Evolutionary conservation across 2,797 vertebrate genomes (phyloP).

Genomic region (Rhynchonycteris naso): DNA sequence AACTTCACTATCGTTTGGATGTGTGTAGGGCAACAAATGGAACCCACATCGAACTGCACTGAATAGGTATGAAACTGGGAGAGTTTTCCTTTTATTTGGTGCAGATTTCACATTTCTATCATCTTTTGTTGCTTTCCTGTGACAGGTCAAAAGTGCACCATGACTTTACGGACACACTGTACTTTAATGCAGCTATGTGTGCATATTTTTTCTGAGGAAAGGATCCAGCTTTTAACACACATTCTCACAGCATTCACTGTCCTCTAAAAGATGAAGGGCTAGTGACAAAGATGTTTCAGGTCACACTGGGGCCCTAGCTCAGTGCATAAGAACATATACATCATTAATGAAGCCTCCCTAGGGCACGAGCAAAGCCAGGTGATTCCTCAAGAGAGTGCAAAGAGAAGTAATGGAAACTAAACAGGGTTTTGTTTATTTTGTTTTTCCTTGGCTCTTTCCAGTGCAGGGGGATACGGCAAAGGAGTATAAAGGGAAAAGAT

Average conservation of each 20-base stretch:
- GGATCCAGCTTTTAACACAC: neutral
- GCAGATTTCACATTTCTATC: no score
- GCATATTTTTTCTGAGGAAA: neutral
- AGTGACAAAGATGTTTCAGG: neutral
- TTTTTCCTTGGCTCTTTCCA: neutral
- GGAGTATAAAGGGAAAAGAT: neutral
- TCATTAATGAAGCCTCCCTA: neutral
- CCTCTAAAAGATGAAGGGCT: neutral
- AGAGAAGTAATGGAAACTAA: neutral
- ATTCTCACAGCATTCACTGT: neutral
- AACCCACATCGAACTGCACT: no score
- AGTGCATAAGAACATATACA: neutral
- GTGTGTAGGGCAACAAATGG: no score
- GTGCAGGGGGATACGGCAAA: neutral
- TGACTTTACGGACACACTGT: no score
- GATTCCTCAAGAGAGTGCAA: neutral
- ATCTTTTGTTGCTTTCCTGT: no score
- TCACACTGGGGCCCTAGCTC: neutral
- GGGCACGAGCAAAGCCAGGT: neutral
- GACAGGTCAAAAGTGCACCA: no score
- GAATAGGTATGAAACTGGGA: no score
- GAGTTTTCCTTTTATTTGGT: no score
- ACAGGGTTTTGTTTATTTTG: conserved; percentile 19
- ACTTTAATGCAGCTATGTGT: neutral
- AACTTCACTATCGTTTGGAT: no score